A percentile compares a stretch with the other conserved stretches of the same genome.
Conservation (phyloP, 2,888 invertebrate genomes). For the Rhodophaea formosa region DNA sequence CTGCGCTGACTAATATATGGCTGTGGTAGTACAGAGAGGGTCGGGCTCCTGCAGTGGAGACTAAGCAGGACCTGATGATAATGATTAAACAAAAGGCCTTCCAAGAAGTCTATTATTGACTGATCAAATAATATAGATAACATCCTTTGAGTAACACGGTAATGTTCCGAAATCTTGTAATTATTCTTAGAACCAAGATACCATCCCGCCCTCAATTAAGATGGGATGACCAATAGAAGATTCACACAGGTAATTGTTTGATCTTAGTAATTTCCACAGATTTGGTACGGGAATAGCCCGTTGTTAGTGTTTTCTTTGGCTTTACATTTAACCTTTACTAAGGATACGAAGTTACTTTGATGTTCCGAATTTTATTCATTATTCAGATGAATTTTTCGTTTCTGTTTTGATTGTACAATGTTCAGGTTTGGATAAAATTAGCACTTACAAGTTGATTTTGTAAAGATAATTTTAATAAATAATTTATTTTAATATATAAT, state of each 20-base stretch:
- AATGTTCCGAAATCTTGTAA: background rate
- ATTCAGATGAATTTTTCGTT: background rate
- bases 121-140: background rate
- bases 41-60: no score
- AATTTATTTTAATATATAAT: no score
- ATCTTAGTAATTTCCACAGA: background rate
- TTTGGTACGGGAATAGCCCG: background rate
- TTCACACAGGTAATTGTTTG: conserved; percentile 4
- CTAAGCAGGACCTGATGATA: no score
- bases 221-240: conserved; percentile 8
- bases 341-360: background rate
- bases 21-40: no score
- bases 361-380: background rate
- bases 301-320: conserved; percentile 19
- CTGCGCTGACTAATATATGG: no score
- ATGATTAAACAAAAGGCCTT: background rate
- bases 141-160: background rate
- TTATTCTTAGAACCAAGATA: conserved; percentile 1
- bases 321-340: conserved; percentile 17
- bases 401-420: background rate
- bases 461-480: no score
- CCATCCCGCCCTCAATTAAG: conserved; percentile 13
- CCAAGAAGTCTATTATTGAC: background rate
- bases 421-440: background rate
- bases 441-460: no score